A percentile compares a stretch with the other conserved stretches of the same genome.
These are phyloP conservation scores for Coreius guichenoti DNA, from an alignment of 2,797 vertebrate genomes.

Conservation along the genomic window DNA sequence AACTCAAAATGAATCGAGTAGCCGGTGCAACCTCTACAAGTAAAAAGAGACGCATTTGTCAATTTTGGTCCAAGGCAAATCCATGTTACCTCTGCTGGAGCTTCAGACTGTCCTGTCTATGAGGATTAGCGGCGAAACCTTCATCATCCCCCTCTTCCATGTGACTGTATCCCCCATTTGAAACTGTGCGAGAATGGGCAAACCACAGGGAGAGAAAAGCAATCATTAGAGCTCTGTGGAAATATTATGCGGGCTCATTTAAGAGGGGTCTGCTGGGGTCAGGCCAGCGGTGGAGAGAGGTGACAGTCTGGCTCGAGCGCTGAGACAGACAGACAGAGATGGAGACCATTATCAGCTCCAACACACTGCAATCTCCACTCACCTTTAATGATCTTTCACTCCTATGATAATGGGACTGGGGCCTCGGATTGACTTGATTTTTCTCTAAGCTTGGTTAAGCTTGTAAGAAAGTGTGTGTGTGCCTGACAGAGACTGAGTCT, in stretches of 20 bases:
- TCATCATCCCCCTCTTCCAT: conserved; percentile 77
- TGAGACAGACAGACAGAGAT: conserved; percentile 44
- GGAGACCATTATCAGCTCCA: conserved; percentile 57
- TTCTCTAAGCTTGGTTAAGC: conserved; percentile 43
- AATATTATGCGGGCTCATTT: conserved; percentile 61
- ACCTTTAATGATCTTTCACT: conserved; percentile 57
- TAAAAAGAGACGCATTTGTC: not conserved
- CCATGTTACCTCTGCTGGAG: conserved; percentile 57
- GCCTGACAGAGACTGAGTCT: not conserved
- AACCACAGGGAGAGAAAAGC: conserved; percentile 40
- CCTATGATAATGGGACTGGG: conserved; percentile 47
- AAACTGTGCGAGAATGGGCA: conserved; percentile 63
- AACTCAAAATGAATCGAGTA: not conserved
- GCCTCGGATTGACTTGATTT: conserved; percentile 32
- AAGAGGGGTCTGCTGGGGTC: conserved; percentile 53
- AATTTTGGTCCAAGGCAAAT: not conserved
- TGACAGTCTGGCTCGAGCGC: conserved; percentile 42
- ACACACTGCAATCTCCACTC: conserved; percentile 47
- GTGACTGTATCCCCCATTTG: conserved; percentile 73
- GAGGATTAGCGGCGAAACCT: conserved; percentile 75
- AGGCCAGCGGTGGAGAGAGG: conserved; percentile 40
- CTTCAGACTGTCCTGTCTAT: conserved; percentile 73
- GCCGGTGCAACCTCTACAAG: not conserved
- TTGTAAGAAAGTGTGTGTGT: not conserved
- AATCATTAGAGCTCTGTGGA: conserved; percentile 54